phyloP scores from a whole-genome alignment of 2,888 invertebrate genomes.

The Tetrapedia diversipes region DNA sequence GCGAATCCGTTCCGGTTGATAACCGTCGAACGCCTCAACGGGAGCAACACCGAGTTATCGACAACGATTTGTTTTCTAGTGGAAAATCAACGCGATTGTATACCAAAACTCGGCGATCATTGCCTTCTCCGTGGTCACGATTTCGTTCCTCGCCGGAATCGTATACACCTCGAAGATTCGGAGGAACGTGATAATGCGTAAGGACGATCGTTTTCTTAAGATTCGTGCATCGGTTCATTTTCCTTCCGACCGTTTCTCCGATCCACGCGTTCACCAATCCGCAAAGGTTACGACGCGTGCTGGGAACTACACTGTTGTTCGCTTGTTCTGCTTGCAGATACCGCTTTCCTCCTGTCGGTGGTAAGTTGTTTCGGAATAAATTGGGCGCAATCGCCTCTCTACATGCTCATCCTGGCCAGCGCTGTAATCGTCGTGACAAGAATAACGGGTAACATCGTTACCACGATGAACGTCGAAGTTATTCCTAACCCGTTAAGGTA shows the following conservation, averaged over 20 bases:
- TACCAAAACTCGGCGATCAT: constrained; percentile 80
- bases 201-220: too few species aligned
- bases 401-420: constrained; percentile 76
- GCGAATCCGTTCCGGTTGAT: background rate
- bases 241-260: too few species aligned
- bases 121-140: constrained; percentile 75
- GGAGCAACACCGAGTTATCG: too few species aligned
- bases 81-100: constrained; percentile 71
- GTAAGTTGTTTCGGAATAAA: constrained; percentile 77
- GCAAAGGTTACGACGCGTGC: too few species aligned
- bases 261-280: too few species aligned
- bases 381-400: constrained; percentile 77
- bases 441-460: constrained; percentile 78
- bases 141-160: constrained; percentile 72
- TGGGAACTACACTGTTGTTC: too few species aligned
- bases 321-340: constrained; percentile 63
- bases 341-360: constrained; percentile 72
- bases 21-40: background rate
- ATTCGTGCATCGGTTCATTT: too few species aligned
- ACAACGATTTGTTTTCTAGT: constrained; percentile 69
- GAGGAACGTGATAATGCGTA: constrained; percentile 73
- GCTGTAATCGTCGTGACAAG: constrained; percentile 77
- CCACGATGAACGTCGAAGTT: constrained; percentile 75
- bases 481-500: constrained; percentile 79
- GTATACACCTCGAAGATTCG: constrained; percentile 65